phyloP scores from a whole-genome alignment of 2,888 invertebrate genomes.

The Epistrophella euchroma region DNA sequence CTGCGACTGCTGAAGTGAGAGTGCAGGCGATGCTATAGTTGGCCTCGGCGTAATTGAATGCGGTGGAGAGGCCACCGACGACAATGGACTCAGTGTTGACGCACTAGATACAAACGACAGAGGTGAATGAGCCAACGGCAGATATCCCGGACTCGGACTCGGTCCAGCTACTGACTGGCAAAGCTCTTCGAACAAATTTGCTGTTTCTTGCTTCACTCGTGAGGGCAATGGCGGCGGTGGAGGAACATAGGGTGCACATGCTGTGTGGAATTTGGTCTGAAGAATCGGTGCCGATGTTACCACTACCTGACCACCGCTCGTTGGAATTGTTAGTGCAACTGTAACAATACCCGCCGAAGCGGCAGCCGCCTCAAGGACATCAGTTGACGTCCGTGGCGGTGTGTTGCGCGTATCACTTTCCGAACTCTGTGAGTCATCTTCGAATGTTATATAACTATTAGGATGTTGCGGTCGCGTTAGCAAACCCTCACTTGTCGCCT shows the following conservation, averaged over 20 bases:
- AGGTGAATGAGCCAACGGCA: slow-evolving; percentile 85
- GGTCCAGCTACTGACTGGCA: slow-evolving; percentile 85
- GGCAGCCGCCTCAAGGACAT: slow-evolving; percentile 87
- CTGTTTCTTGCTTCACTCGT: slow-evolving; percentile 82
- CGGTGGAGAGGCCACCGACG: slow-evolving; percentile 87
- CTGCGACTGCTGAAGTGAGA: slow-evolving; percentile 81
- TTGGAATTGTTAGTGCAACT: slow-evolving; percentile 87
- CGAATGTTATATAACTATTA: slow-evolving; percentile 93
- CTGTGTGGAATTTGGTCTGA: slow-evolving; percentile 82
- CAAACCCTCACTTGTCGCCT: slow-evolving; percentile 95
- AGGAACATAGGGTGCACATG: slow-evolving; percentile 79
- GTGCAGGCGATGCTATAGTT: slow-evolving; percentile 84
- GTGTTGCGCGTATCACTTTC: slow-evolving; percentile 86
- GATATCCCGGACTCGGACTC: slow-evolving; percentile 83
- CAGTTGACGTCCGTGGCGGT: slow-evolving; percentile 82
- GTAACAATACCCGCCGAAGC: slow-evolving; percentile 88
- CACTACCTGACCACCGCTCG: slow-evolving; percentile 84
- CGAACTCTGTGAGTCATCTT: slow-evolving; percentile 95
- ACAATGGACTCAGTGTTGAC: slow-evolving; percentile 88
- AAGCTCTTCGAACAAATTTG: slow-evolving; percentile 86
- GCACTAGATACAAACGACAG: slow-evolving; percentile 86
- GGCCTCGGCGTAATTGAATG: slow-evolving; percentile 85
- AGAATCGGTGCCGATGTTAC: slow-evolving; percentile 84
- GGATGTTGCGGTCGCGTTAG: slow-evolving; percentile 93
- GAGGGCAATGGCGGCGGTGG: slow-evolving; percentile 79